Evolutionary conservation across 1,140 invertebrate species (phyloP).

Genomic region (Meloidogyne floridensis): DNA sequence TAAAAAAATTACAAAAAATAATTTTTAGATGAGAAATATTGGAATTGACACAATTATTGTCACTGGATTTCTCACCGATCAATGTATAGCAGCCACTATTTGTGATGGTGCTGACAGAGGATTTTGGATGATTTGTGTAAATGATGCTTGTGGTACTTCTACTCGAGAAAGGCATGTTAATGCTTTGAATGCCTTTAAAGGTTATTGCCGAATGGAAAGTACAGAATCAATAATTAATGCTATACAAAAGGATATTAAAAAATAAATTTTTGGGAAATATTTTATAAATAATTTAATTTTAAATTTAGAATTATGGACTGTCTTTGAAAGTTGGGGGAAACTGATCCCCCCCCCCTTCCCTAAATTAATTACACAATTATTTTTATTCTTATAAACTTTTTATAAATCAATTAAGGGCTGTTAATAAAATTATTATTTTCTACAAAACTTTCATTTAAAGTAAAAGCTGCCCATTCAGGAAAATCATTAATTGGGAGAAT

Average conservation of each 20-base stretch:
- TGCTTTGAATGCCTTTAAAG: conserved; percentile 18
- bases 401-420: neutral
- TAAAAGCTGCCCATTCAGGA: conserved; percentile 42
- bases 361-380: neutral
- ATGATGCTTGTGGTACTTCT: conserved; percentile 19
- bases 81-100: conserved; percentile 19
- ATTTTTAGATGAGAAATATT: conserved; percentile 22
- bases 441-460: neutral
- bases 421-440: conserved; percentile 1
- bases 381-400: neutral
- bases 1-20: neutral
- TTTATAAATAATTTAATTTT: too few species aligned
- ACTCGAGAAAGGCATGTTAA: conserved; percentile 12
- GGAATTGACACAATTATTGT: conserved; percentile 28
- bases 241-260: conserved; percentile 19
- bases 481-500: conserved; percentile 45
- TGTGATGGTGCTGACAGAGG: conserved; percentile 14
- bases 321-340: too few species aligned
- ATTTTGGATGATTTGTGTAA: conserved; percentile 23
- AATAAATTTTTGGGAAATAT: neutral
- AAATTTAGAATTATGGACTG: too few species aligned
- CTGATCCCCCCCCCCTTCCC: too few species aligned
- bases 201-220: conserved; percentile 27
- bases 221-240: conserved; percentile 19
- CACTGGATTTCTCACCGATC: conserved; percentile 29